A percentile compares a stretch with the other conserved stretches of the same genome.
Conservation (phyloP, 2,797 vertebrate species). For the Carduelis carduelis region DNA sequence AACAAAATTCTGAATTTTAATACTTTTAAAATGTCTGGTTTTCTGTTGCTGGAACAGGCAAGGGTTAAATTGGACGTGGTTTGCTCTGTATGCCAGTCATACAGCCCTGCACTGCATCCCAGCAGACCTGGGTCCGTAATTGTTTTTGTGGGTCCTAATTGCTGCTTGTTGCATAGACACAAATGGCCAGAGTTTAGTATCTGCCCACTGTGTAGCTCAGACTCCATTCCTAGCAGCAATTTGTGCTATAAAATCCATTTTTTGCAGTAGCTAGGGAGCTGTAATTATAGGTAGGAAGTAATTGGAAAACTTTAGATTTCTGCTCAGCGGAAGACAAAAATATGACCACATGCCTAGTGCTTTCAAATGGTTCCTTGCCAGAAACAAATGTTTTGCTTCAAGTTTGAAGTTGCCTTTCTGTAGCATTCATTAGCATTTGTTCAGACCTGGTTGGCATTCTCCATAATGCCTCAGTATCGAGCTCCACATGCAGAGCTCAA, state of each 20-base stretch:
- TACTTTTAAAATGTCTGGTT: not conserved
- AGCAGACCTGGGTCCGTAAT: not conserved
- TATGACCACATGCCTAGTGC: not conserved
- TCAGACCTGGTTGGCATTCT: not conserved
- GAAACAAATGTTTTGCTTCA: not conserved
- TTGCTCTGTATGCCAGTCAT: slow-evolving; percentile 23
- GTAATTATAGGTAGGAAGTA: slow-evolving; percentile 3
- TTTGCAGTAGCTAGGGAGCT: not conserved
- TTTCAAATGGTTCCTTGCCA: not conserved
- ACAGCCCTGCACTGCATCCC: not conserved
- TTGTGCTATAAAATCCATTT: not conserved
- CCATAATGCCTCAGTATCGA: fast-evolving
- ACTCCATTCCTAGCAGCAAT: not conserved
- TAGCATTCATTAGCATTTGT: not conserved
- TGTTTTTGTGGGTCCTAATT: slow-evolving; percentile 38
- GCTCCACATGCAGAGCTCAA: not conserved
- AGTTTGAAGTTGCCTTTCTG: slow-evolving; percentile 6
- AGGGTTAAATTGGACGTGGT: not conserved
- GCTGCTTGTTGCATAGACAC: slow-evolving; percentile 32
- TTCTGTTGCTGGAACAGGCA: not conserved
- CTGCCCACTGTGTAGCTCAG: not conserved
- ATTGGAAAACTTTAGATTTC: slow-evolving; percentile 6
- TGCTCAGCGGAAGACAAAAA: not conserved
- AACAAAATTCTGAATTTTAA: not conserved
- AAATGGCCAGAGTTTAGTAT: not conserved